Conservation (phyloP, 1,140 invertebrate genomes). For the Drosophila malerkotliana region DNA sequence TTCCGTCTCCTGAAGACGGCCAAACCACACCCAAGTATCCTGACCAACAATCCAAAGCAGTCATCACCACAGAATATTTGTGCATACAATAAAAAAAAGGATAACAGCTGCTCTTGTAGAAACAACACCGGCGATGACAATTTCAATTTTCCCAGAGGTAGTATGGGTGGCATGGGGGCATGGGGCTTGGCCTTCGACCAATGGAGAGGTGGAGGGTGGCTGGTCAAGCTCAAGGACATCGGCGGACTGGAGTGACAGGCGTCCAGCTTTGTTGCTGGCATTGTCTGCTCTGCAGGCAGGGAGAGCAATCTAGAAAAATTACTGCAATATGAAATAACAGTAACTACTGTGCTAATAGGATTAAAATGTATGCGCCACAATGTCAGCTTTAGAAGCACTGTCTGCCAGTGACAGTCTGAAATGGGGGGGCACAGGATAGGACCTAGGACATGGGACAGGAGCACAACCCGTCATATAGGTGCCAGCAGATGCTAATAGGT, state of each 20-base stretch:
- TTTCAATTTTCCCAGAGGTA: constrained; percentile 32
- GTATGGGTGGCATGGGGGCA: not conserved
- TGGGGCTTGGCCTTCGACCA: constrained; percentile 25
- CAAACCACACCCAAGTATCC: constrained; percentile 48
- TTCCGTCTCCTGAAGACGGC: constrained; percentile 28
- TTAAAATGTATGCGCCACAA: constrained; percentile 52
- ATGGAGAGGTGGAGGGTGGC: not conserved
- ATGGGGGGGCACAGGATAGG: not conserved
- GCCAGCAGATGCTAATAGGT: constrained; percentile 51
- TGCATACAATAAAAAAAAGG: constrained; percentile 42
- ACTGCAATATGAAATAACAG: constrained; percentile 57
- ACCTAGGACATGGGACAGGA: not conserved
- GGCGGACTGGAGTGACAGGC: constrained; percentile 26
- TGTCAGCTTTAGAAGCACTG: constrained; percentile 10
- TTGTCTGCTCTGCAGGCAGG: constrained; percentile 6
- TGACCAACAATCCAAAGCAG: constrained; percentile 19
- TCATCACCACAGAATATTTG: constrained; percentile 43
- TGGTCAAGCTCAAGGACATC: constrained; percentile 61
- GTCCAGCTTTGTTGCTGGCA: constrained; percentile 4
- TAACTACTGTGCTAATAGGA: constrained; percentile 66
- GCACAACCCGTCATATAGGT: constrained; percentile 10
- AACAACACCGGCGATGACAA: constrained; percentile 40
- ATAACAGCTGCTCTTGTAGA: constrained; percentile 14
- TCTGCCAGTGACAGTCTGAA: constrained; percentile 37
- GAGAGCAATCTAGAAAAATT: constrained; percentile 48